Evolutionary conservation across 1,140 invertebrate species (phyloP), one percentile per base, ranked within the genome.

Genomic region (Calosoma granatense): DNA sequence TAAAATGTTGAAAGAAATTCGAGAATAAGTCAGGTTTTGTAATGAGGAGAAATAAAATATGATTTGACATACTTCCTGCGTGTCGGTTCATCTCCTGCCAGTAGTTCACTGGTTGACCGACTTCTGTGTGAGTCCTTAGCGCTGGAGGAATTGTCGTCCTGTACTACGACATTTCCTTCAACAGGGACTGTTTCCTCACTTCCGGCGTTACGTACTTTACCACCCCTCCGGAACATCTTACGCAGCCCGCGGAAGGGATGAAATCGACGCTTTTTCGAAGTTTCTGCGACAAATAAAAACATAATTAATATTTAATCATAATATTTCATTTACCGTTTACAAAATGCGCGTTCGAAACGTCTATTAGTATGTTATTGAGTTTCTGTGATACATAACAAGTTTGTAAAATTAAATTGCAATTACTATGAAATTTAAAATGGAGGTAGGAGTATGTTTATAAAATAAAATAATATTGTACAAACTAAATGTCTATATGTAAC

Each of bases 21-120:
- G n/a, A n/a, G n/a, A n/a, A n/a, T n/a, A n/a, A n/a, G n/a, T n/a
- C n/a, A n/a, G n/a, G n/a, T n/a, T n/a, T n/a, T n/a, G n/a, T n/a
- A n/a, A n/a, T n/a, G n/a, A n/a, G n/a, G n/a, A n/a, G n/a, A n/a
- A n/a, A n/a, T n/a, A n/a, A n/a, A n/a, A 36, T 36, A 36, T n/a
- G n/a, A n/a, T 6, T 9, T 36, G n/a, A 36, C 26, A 9, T 36
- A 36, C 26, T 36, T 36, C 58, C 73, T 76, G 63, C 76, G 74
- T 19, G 65, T 72, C 56, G 64, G 73, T 63, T 67, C 76, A 21
- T 75, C 74, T 20, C 76, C 75, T 4, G 75, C 80, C 36, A 85
- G 78, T 2, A 85, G 74, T 66, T 85, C 83, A 62, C 83, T 84
- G 58, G 83, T 83, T 65, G 82, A 85, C 62, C 80, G 75, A 68